Conservation (phyloP, 2,888 invertebrate genomes). For the Eurytoma adleriae region DNA sequence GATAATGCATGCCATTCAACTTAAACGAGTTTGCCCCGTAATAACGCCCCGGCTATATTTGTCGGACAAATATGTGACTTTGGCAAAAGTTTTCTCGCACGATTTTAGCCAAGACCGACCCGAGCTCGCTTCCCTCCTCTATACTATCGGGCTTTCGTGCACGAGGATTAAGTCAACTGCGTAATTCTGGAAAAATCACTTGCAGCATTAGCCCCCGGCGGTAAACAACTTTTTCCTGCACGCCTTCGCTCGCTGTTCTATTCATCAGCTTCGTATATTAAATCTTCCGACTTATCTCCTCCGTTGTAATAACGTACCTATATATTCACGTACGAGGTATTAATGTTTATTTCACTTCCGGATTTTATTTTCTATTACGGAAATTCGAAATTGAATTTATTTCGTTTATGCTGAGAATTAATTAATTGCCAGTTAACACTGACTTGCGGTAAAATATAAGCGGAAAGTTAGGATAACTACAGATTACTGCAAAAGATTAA, state of each 20-base stretch:
- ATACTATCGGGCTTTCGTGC: neutral
- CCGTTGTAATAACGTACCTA: no score
- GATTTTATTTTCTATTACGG: no score
- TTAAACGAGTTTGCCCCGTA: slow-evolving; percentile 35
- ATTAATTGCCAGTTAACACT: no score
- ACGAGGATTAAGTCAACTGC: slow-evolving; percentile 4
- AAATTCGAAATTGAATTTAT: no score
- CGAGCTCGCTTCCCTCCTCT: neutral
- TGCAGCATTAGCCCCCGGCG: neutral
- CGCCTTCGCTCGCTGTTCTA: neutral
- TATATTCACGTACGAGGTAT: no score
- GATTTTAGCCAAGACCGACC: slow-evolving; percentile 3
- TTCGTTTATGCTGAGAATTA: no score
- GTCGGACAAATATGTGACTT: slow-evolving; percentile 46
- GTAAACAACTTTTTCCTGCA: neutral
- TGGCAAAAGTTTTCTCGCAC: slow-evolving; percentile 26
- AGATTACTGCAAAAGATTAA: no score
- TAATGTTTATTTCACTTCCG: no score
- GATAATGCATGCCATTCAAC: slow-evolving; percentile 33
- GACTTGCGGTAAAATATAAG: no score
- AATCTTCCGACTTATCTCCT: no score
- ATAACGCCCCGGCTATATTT: slow-evolving; percentile 42
- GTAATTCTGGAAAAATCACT: slow-evolving; percentile 22
- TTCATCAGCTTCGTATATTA: neutral
- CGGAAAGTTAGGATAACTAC: no score